These are phyloP conservation scores for Diaphora mendica DNA, from an alignment of 2,888 invertebrate genomes.

Conservation along the genomic window DNA sequence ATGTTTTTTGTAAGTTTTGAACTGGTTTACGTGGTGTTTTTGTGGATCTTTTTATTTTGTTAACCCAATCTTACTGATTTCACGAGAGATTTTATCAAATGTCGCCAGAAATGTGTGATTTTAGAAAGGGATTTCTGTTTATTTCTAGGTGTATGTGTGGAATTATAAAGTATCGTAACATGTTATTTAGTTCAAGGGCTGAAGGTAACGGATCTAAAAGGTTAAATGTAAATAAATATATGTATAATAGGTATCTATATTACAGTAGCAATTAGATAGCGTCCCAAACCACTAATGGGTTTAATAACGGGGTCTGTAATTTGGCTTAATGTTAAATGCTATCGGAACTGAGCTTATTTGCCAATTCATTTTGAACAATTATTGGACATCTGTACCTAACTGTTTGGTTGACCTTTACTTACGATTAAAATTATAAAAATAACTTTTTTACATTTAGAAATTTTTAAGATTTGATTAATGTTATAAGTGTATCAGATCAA, in stretches of 20 bases:
- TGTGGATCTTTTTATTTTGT: background rate
- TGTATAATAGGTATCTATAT: background rate
- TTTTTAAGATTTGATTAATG: background rate
- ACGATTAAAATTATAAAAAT: background rate
- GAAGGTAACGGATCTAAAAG: background rate
- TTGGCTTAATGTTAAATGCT: slow-evolving; percentile 7
- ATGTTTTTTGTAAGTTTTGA: slow-evolving; percentile 14
- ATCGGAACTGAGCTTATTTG: slow-evolving; percentile 7
- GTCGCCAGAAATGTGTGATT: background rate
- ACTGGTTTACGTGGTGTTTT: slow-evolving; percentile 1
- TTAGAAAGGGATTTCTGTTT: background rate
- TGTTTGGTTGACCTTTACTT: background rate
- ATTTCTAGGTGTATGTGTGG: background rate
- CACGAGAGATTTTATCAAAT: background rate
- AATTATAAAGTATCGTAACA: background rate
- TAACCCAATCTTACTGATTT: slow-evolving; percentile 5
- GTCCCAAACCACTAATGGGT: slow-evolving; percentile 3
- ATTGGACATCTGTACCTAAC: slow-evolving; percentile 8
- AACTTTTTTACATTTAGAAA: background rate
- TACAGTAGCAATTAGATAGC: slow-evolving; percentile 10
- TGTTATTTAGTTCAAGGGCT: background rate
- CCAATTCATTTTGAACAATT: slow-evolving; percentile 2
- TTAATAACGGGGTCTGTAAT: slow-evolving; percentile 9
- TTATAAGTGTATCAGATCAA: background rate
- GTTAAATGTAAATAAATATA: background rate